Conservation (phyloP, 2,888 invertebrate species). For the Phaedon cochleariae region DNA sequence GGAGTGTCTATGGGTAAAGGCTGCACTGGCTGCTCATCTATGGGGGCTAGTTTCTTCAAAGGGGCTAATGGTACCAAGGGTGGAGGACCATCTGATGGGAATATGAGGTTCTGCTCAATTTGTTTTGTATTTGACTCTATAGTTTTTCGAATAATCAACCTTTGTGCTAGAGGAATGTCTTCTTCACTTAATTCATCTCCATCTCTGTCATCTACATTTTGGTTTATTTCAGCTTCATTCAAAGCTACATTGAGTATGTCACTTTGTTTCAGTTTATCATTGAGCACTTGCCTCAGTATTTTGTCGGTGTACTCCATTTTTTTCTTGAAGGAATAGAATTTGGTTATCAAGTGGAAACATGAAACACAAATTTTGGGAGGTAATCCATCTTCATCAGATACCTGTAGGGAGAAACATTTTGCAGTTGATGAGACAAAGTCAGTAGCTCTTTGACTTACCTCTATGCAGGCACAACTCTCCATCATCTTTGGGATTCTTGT, state of each 20-base stretch:
- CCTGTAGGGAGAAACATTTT: conserved; percentile 44
- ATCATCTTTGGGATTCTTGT: conserved; percentile 57
- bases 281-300: conserved; percentile 51
- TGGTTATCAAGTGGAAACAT: conserved; percentile 60
- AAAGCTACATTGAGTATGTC: conserved; percentile 53
- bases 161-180: conserved; percentile 43
- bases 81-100: conserved; percentile 52
- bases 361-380: conserved; percentile 59
- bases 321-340: conserved; percentile 59
- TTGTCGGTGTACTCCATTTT: conserved; percentile 58
- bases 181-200: conserved; percentile 40
- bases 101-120: conserved; percentile 24
- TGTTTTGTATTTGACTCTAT: conserved; percentile 25
- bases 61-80: conserved; percentile 54
- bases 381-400: conserved; percentile 57
- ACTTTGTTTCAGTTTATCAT: conserved; percentile 40
- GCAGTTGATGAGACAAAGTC: too few species aligned
- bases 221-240: conserved; percentile 52
- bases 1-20: conserved; percentile 51
- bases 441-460: conserved; percentile 44
- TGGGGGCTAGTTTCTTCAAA: conserved; percentile 23
- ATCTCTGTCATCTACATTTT: conserved; percentile 34
- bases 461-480: conserved; percentile 52
- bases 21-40: conserved; percentile 23
- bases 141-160: background rate